Evolutionary conservation across 2,797 vertebrate genomes (phyloP), one percentile per base, ranked within the genome.

Genomic region (Pangasius djambal): DNA sequence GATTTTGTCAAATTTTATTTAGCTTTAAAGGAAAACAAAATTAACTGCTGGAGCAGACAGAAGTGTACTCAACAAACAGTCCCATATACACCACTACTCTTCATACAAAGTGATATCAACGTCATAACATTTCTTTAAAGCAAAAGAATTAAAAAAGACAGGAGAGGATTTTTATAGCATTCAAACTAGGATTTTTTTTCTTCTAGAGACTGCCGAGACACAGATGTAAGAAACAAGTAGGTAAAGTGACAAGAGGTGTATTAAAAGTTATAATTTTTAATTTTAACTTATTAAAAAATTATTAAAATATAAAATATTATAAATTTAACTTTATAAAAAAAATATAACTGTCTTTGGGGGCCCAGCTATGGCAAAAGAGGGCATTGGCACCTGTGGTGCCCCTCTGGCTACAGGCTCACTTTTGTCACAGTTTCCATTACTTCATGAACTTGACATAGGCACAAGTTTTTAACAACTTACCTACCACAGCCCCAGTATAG

Each of bases 1-100:
- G 74, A 77, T n/a, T 77, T 15, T 50, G n/a, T 77, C 25, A 77
- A 50, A 50, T 77, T 78, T 78, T 31, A n/a, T 78, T 78, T 50
- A n/a, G 13, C 12, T n/a, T 75, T 40, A 72, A 37, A 72, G 6
- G 16, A 44, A 37, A 74, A 4, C 40, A 25, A 25, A 74, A 74
- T 74, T 4, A 74, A 74, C 69, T 18, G 18, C 31, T 70, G 34
- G 69, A 37, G 69, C 16, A 70, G 69, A 70, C 34, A 69, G 18
- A 20, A 18, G 34, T 70, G 5, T 70, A 63, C 10, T 25, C 69
- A 70, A 37, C 31, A 70, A 37, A 10, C 37, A 44, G 37, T 44
- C 22, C 9, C 40, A 44, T 48, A 1, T 16, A 6, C 6, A 34
- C 37, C 37, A 44, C 70, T 5, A 25, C 13, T 48, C 48, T 48